These are phyloP conservation scores for Zaprionus tsacasi DNA, from an alignment of 1,140 invertebrate genomes.

Conservation along the genomic window DNA sequence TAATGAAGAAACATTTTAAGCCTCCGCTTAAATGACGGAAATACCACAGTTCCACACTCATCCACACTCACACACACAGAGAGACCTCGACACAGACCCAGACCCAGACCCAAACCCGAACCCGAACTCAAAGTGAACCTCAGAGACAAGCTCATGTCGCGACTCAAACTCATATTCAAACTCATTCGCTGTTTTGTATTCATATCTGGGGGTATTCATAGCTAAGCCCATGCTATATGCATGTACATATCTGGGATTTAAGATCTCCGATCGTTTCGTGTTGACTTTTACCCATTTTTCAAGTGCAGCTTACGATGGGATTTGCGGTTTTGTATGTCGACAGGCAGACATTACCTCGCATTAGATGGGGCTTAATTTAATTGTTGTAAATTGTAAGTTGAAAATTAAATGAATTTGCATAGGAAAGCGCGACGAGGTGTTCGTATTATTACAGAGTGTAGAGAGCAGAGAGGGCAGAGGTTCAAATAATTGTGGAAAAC, in stretches of 20 bases:
- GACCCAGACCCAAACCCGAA: neutral
- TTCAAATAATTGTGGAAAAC: too few relatives aligned
- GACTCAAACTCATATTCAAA: conserved; percentile 4
- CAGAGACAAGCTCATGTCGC: neutral
- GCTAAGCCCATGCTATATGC: conserved; percentile 28
- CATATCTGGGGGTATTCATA: conserved; percentile 26
- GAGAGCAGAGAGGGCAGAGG: neutral
- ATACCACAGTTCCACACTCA: conserved; percentile 52
- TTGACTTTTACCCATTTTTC: conserved; percentile 77
- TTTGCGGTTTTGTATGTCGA: conserved; percentile 46
- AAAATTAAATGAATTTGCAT: conserved; percentile 63
- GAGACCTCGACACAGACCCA: conserved; percentile 4
- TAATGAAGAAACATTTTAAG: conserved; percentile 82
- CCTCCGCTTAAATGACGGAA: conserved; percentile 77
- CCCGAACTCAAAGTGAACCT: conserved; percentile 1
- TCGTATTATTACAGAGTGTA: neutral
- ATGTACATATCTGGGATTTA: conserved; percentile 22
- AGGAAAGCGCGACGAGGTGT: conserved; percentile 18
- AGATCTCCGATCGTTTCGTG: conserved; percentile 50
- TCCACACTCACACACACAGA: conserved; percentile 13
- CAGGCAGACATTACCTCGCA: conserved; percentile 63
- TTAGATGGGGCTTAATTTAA: conserved; percentile 74
- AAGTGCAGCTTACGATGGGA: conserved; percentile 72
- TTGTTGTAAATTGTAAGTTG: conserved; percentile 60
- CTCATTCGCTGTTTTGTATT: conserved; percentile 20